Percentiles rank a stretch among this genome's conserved stretches.
Conservation (phyloP, 53 echinoderm and acorn worm species). For the Henricia sp. region DNA sequence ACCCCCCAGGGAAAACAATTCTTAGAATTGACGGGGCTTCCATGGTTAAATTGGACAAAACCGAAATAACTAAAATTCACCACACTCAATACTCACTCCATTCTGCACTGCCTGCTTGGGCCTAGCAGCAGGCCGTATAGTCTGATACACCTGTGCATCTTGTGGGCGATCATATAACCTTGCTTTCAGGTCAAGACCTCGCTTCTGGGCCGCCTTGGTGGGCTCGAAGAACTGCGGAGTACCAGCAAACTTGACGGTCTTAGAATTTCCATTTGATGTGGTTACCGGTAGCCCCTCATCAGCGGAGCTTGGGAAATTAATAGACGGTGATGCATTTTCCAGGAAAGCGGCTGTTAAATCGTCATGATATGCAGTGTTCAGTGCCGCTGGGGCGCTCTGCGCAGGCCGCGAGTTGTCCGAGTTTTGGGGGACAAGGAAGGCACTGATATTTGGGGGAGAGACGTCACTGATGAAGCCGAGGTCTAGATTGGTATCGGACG, state of each 20-base stretch:
- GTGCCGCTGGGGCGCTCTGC: slow-evolving; percentile 82
- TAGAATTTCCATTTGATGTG: slow-evolving; percentile 12
- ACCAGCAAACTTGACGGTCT: slow-evolving; percentile 75
- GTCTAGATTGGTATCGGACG: slow-evolving; percentile 33
- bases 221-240: slow-evolving; percentile 80
- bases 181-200: slow-evolving; percentile 89
- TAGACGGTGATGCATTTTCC: slow-evolving; percentile 20
- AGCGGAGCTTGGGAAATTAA: not conserved
- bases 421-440: slow-evolving; percentile 46
- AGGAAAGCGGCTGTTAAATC: slow-evolving; percentile 33
- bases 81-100: slow-evolving; percentile 30
- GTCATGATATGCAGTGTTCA: slow-evolving; percentile 52
- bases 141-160: slow-evolving; percentile 93
- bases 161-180: slow-evolving; percentile 93
- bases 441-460: slow-evolving; percentile 42
- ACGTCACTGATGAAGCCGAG: slow-evolving; percentile 40
- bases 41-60: not conserved
- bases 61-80: not conserved
- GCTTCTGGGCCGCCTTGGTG: slow-evolving; percentile 75
- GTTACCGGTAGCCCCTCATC: not conserved
- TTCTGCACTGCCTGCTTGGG: slow-evolving; percentile 27
- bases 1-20: too few relatives aligned
- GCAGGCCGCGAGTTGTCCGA: slow-evolving; percentile 43
- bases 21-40: not conserved
- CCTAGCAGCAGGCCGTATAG: slow-evolving; percentile 48